Evolutionary conservation across 2,888 invertebrate genomes (phyloP), one percentile per base, ranked within the genome.

Genomic region (Amphipoea oculea): DNA sequence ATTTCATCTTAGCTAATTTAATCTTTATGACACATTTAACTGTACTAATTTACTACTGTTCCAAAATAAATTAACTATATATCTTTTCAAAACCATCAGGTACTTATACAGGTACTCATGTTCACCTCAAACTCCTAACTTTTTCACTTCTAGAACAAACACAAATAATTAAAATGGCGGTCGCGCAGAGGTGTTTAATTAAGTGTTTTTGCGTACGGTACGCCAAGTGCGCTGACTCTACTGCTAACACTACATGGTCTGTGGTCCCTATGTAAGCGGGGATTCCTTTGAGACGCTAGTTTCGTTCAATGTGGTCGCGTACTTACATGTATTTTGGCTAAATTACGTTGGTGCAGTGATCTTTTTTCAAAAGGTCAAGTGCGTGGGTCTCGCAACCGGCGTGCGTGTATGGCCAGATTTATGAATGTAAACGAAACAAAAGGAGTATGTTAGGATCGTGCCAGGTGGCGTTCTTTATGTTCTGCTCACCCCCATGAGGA

Each of bases 201-300:
- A 89, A 89, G 84, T 89, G 89, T 90, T 89, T 91, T 90, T 91
- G 90, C 88, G 85, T 89, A 90, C 82, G 73, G 54, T 82, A 81
- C 73, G 79, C 70, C 63, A 81, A 78, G 83, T 86, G 86, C 78
- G 86, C 81, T 81, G 84, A 81, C 74, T 84, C 74, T 84, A 63
- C 73, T 82, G 80, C 73, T 65, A 74, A 79, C 83, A 81, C 76
- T 86, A 83, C 51, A 70, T 76, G 9, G 23, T 73, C 77, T 81
- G 54, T 40, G 82, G 89, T 76, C 72, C 4, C 57, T 87, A 36
- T 89, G 79, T 17, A 0, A 88, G 91, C 84, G 86, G 23, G 4
- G n/a, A 76, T 45, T 11, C 2, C 0, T 14, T 69, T 82, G 70
- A 77, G 1, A 9, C n/a, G 0, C 29, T n/a, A 0, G 11, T 63